phyloP scores from a whole-genome alignment of 2,797 vertebrate genomes.

The Pipistrellus nathusii region DNA sequence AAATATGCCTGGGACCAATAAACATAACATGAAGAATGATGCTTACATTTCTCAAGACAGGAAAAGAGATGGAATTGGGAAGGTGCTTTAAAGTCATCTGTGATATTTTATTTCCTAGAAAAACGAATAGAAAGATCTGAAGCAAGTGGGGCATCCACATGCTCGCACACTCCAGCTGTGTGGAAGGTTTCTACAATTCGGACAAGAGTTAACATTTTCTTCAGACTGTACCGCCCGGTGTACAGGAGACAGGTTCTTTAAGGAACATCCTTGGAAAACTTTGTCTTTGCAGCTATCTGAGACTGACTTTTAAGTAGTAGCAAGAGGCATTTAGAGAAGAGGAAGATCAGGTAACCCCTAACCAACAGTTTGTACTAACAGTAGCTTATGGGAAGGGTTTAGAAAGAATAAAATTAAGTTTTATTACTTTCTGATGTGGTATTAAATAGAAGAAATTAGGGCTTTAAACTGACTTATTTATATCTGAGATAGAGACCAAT shows the following conservation, averaged over 20 bases:
- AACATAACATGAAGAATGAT: background rate
- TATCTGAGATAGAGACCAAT: background rate
- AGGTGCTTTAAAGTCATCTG: background rate
- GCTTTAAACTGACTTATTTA: slow-evolving; percentile 34
- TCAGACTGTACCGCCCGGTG: background rate
- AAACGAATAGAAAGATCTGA: background rate
- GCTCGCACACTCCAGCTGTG: background rate
- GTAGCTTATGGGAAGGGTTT: background rate
- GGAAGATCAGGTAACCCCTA: background rate
- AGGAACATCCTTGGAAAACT: slow-evolving; percentile 8
- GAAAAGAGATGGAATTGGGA: background rate
- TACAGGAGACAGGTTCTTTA: background rate
- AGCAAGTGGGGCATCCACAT: background rate
- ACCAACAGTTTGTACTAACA: slow-evolving; percentile 12
- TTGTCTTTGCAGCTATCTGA: background rate
- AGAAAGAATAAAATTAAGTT: slow-evolving; percentile 11
- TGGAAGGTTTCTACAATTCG: background rate
- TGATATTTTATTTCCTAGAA: slow-evolving; percentile 44
- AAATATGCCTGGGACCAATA: background rate
- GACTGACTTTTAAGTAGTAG: background rate
- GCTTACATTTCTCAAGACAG: slow-evolving; percentile 43
- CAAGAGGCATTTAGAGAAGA: background rate
- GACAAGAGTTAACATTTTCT: background rate
- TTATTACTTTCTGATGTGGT: background rate
- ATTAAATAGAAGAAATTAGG: background rate